Base-by-base conservation (phyloP, 1,140 invertebrate genomes). In the Drosophila subobscura region DNA sequence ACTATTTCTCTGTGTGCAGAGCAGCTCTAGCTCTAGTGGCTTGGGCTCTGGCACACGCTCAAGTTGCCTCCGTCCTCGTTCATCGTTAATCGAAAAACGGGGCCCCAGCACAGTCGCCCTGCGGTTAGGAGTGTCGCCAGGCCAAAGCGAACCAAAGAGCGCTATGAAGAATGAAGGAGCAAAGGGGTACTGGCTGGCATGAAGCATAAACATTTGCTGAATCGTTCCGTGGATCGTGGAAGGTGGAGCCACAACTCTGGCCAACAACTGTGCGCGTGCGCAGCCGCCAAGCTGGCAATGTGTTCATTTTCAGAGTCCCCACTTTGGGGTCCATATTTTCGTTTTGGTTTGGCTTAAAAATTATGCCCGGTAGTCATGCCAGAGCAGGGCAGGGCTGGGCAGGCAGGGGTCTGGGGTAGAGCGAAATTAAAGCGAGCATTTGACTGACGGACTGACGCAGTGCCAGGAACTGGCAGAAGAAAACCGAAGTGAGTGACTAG, bases 311-410 rank as follows among this genome's bases (percentile, higher is more conserved):
- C 57, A 64, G 64, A 25, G 52, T 55, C 44, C 54, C 44, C 54
- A 60, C 53, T 40, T 70, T 77, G 60, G 58, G 41, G 44, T 49
- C 66, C 80, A 77, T 76, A 79, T 83, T 76, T 77, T 53, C 33
- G 33, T 40, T 65, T 76, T 25, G 52, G 53, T 61, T 33, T 51
- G 14, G 65, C 83, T 37, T 37, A 77, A 67, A 85, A 90, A 88
- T 88, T 76, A 90, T 84, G 81, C 83, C 88, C 88, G 71, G 88
- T 90, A 90, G 88, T 90, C 71, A 90, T 90, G 88, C 81, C 67
- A 64, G 33, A 20, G 50, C 23, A 67, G 49, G 47, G n/a, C 27
- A 14, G 20, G 7, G 25, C n/a, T 3, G 27, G 7, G 6, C 33
- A 4, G 33, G 40, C 8, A 44, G 25, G 40, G 58, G 51, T 51